phyloP scores from a whole-genome alignment of 1,140 invertebrate species.

The Myzus persicae region DNA sequence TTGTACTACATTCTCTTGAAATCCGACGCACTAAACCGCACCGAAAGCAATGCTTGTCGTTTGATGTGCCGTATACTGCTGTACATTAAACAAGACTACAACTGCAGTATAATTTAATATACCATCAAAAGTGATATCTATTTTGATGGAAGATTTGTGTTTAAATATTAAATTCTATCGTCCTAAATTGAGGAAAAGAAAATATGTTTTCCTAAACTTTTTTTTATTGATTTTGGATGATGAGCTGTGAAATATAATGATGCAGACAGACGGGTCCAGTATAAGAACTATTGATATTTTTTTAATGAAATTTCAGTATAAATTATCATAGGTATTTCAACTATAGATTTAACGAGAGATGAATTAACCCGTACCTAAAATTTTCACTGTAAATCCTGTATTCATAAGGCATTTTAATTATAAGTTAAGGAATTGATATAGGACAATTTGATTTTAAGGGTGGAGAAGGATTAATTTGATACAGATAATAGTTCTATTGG shows the following conservation, averaged over 20 bases:
- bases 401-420: no score
- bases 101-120: slow-evolving; percentile 4
- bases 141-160: neutral
- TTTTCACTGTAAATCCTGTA: no score
- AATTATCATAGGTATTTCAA: neutral
- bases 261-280: neutral
- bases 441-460: no score
- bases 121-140: neutral
- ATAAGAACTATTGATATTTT: neutral
- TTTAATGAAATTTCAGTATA: neutral
- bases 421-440: no score
- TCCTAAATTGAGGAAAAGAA: neutral
- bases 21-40: neutral
- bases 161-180: neutral
- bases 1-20: neutral
- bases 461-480: no score
- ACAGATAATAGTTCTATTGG: neutral
- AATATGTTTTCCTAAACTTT: no score
- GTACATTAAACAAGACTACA: neutral
- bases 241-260: neutral
- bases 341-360: neutral
- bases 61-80: neutral
- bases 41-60: neutral
- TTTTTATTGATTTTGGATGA: neutral
- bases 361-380: neutral